Base-by-base conservation (phyloP, 2,113 vertebrate genomes). In the Hyaena hyaena region DNA sequence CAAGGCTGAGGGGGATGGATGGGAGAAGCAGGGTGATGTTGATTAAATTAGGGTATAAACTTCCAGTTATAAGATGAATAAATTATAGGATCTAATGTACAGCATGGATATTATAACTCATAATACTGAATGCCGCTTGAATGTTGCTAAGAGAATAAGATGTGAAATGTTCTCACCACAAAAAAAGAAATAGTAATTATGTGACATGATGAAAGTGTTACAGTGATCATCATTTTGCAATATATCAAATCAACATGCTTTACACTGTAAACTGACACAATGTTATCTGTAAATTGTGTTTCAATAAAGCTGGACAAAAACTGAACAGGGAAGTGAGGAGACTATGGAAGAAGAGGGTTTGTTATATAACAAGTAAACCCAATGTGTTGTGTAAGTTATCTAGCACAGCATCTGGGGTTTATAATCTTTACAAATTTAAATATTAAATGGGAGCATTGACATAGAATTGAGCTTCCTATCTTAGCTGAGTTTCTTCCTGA, bases 381-480 rank as follows among this genome's bases (percentile, higher is more conserved):
- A 33, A 43, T 17, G 21, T 77, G 53, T 86, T 45, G 21, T 10
- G 50, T 89, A 91, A 79, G 43, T 86, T 53, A 39, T 26, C 17
- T 82, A 63, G 31, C 7, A 50, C 5, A 77, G 16, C 7, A 65
- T 26, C 55, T 39, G 48, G 17, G 0, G 87, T 63, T 94, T 79
- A 66, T 83, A 61, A 69, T 55, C 50, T 66, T 53, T 81, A 79
- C 82, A 74, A 35, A 71, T 39, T 93, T 82, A 82, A 96, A 93
- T 69, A 17, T 50, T 93, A 88, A 76, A 61, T 89, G 45, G 63
- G 8, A 79, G 12, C 89, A 89, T n/a, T 90, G 6, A 71, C 17
- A 12, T 68, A 43, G 12, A 84, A 35, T 31, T 76, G 50, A 88
- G 43, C 71, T 71, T 80, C 6, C 50, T n/a, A 19, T 50, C 26